Percentiles rank a stretch among this genome's conserved stretches.
Evolutionary conservation across 2,888 invertebrate species (phyloP).

Genomic region (Lepidocyrtinus sp.): DNA sequence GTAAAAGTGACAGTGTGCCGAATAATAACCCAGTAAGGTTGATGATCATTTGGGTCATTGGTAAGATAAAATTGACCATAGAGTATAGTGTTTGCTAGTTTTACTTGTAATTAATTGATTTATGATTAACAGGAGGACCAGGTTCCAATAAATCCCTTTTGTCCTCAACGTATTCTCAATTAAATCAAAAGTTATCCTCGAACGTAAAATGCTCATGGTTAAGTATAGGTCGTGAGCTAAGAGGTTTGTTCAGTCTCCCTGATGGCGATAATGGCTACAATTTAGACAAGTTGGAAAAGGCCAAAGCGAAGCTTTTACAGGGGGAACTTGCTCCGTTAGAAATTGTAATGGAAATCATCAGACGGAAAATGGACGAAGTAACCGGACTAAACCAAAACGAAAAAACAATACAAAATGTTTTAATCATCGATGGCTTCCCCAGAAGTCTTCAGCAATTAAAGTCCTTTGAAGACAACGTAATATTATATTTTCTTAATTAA

Average conservation of each 20-base stretch:
- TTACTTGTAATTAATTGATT: no score
- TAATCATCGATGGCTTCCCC: slow-evolving; percentile 96
- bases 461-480: slow-evolving; percentile 90
- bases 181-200: slow-evolving; percentile 72
- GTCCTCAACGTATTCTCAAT: slow-evolving; percentile 75
- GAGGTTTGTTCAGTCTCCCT: slow-evolving; percentile 77
- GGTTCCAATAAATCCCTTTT: slow-evolving; percentile 91
- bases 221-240: slow-evolving; percentile 84
- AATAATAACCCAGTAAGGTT: slow-evolving; percentile 56
- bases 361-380: slow-evolving; percentile 75
- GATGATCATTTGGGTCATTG: slow-evolving; percentile 75
- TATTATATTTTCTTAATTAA: neutral
- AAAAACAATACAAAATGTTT: slow-evolving; percentile 76
- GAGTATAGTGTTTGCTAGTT: no score
- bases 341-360: slow-evolving; percentile 65
- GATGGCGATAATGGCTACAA: slow-evolving; percentile 72
- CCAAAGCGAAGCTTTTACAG: slow-evolving; percentile 77
- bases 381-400: slow-evolving; percentile 73
- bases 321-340: slow-evolving; percentile 80
- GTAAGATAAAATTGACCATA: slow-evolving; percentile 72
- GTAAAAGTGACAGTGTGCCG: slow-evolving; percentile 48
- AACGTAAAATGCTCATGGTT: slow-evolving; percentile 80
- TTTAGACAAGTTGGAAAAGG: slow-evolving; percentile 75
- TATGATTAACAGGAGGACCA: slow-evolving; percentile 90
- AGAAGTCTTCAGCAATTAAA: slow-evolving; percentile 90